Conservation (phyloP, 2,888 invertebrate genomes). For the Lasioglossum morio region DNA sequence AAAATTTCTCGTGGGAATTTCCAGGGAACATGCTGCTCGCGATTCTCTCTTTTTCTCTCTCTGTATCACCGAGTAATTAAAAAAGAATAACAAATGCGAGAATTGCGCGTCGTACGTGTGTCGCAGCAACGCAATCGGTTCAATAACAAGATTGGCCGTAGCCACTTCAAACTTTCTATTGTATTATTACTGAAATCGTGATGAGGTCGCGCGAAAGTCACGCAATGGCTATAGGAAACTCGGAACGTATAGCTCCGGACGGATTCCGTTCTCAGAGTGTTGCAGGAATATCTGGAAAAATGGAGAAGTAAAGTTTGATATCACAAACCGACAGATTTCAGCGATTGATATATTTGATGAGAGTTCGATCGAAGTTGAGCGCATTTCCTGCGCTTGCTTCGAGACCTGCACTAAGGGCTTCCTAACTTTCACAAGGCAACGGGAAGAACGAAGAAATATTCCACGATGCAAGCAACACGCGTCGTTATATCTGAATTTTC, state of each 20-base stretch:
- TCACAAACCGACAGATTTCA: neutral
- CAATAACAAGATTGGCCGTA: neutral
- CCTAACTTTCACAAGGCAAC: neutral
- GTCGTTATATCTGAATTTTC: neutral
- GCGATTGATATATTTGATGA: neutral
- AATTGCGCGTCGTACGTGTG: neutral
- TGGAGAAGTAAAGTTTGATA: neutral
- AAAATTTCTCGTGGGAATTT: conserved; percentile 3
- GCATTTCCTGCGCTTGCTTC: neutral
- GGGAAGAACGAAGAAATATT: neutral
- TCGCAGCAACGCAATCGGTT: neutral
- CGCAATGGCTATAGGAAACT: neutral
- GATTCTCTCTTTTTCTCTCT: neutral
- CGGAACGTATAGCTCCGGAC: neutral
- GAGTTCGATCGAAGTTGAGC: neutral
- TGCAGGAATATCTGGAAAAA: neutral
- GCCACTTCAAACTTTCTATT: neutral
- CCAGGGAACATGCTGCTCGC: neutral
- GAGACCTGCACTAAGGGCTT: neutral
- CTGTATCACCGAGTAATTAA: neutral
- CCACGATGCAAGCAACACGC: neutral
- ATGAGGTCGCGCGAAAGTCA: neutral
- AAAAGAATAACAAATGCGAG: neutral
- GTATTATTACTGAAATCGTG: neutral
- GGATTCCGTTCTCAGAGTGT: neutral